Conservation (phyloP, 2,113 vertebrate species). For the Conger conger region DNA sequence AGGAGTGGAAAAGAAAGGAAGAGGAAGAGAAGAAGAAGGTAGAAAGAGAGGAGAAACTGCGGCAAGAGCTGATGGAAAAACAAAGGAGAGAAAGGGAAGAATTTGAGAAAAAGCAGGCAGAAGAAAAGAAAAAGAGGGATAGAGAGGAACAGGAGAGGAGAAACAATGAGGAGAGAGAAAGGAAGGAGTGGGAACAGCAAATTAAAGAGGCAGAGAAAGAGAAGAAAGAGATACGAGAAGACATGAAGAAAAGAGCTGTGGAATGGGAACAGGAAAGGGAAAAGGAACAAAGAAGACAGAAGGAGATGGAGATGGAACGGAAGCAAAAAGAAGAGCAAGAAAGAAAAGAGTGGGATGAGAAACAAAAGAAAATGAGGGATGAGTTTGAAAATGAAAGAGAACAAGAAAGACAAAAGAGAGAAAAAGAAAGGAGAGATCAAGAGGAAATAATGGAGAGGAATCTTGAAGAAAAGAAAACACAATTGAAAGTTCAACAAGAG, state of each 20-base stretch:
- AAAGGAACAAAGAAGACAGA: not conserved
- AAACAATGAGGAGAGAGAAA: not conserved
- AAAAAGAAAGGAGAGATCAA: not conserved
- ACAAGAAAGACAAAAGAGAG: not conserved
- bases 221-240: not conserved
- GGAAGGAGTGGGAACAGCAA: not conserved
- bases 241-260: not conserved
- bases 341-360: not conserved
- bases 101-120: not conserved
- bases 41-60: not conserved
- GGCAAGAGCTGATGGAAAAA: not conserved
- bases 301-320: not conserved
- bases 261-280: not conserved
- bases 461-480: not conserved
- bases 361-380: not conserved
- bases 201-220: not conserved
- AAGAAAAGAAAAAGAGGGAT: not conserved
- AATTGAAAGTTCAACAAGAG: not conserved
- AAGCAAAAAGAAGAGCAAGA: not conserved
- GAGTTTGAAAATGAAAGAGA: not conserved
- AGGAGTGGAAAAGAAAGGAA: not conserved
- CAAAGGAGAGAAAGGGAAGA: constrained; percentile 5
- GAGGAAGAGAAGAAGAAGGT: not conserved
- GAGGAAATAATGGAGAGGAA: not conserved
- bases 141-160: not conserved